Conservation (phyloP, 2,797 vertebrate species). For the Sebastes iracundus region DNA sequence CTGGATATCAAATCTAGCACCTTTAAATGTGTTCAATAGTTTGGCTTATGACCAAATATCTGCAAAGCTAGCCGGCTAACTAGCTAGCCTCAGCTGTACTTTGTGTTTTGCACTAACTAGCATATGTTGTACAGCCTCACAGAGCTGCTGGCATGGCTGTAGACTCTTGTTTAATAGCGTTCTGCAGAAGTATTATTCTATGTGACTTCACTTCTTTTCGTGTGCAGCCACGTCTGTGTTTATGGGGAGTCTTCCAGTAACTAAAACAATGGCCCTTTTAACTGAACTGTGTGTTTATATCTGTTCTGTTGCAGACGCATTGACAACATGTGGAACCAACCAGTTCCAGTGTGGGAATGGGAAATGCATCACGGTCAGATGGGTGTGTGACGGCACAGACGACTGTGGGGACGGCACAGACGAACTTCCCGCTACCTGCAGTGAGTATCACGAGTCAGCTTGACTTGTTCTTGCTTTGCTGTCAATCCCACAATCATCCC, state of each 20-base stretch:
- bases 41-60: neutral
- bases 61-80: neutral
- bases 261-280: neutral
- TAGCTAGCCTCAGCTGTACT: neutral
- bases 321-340: conserved; percentile 62
- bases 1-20: too few relatives aligned
- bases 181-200: neutral
- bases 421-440: conserved; percentile 83
- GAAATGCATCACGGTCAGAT: conserved; percentile 82
- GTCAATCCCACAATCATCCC: neutral
- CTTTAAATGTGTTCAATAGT: too few relatives aligned
- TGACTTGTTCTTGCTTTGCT: neutral
- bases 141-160: neutral
- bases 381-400: conserved; percentile 86
- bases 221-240: conserved; percentile 7
- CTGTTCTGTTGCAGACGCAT: conserved; percentile 60
- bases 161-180: neutral
- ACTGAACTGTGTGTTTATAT: conserved; percentile 13
- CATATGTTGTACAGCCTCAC: neutral
- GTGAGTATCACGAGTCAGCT: conserved; percentile 77
- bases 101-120: neutral
- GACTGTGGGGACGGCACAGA: conserved; percentile 89
- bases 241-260: neutral
- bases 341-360: conserved; percentile 86
- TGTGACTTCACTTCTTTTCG: neutral